These are phyloP conservation scores for Centropristis striata DNA, from an alignment of 2,113 vertebrate species.

Conservation along the genomic window DNA sequence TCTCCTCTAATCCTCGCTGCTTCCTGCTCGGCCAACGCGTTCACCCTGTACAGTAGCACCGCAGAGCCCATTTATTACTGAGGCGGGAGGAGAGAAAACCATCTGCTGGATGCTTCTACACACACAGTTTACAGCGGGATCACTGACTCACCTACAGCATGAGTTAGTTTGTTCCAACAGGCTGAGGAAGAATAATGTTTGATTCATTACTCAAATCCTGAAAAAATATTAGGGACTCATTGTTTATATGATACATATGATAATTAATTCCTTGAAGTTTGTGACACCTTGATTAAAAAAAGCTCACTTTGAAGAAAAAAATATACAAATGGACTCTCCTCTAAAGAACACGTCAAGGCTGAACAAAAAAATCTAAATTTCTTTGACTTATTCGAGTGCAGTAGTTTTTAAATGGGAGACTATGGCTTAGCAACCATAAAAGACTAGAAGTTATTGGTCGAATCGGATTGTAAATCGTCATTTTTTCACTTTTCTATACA, in stretches of 20 bases:
- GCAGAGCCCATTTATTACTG: neutral
- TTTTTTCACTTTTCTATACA: too few species aligned
- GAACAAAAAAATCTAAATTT: too few species aligned
- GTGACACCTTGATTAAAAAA: too few species aligned
- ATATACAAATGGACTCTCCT: too few species aligned
- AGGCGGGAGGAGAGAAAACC: constrained; percentile 17
- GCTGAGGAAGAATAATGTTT: neutral
- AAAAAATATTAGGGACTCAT: too few species aligned
- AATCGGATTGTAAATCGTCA: neutral
- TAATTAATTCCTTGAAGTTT: too few species aligned
- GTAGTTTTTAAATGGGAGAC: neutral
- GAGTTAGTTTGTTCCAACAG: neutral
- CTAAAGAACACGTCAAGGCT: too few species aligned
- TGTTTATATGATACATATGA: too few species aligned
- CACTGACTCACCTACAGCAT: constrained; percentile 9
- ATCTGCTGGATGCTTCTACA: constrained; percentile 26
- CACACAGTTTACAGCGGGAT: neutral
- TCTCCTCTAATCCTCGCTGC: constrained; percentile 30
- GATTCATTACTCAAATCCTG: neutral
- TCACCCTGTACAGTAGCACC: constrained; percentile 41
- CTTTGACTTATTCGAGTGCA: too few species aligned
- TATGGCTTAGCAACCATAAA: neutral
- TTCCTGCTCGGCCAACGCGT: constrained; percentile 35
- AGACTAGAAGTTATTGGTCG: neutral
- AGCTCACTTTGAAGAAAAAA: too few species aligned